Conservation (phyloP, 2,888 invertebrate species). For the Ceraclea dissimilis region DNA sequence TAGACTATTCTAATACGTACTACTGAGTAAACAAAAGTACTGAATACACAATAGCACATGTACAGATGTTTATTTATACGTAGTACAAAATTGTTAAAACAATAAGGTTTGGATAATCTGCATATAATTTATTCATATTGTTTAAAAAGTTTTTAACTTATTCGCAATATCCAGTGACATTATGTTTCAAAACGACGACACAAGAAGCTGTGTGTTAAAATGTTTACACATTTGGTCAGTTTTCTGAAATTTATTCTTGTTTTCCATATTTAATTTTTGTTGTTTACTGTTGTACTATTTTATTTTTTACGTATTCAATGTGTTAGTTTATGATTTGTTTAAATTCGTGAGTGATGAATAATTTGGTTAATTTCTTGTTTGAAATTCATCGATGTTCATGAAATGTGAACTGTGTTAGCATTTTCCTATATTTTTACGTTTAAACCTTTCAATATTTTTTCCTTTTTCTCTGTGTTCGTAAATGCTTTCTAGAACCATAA, state of each 20-base stretch:
- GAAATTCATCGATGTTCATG: too few relatives aligned
- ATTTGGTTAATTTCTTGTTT: too few relatives aligned
- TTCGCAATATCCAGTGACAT: background rate
- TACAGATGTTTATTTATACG: background rate
- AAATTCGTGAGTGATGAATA: too few relatives aligned
- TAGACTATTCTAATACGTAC: background rate
- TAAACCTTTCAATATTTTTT: too few relatives aligned
- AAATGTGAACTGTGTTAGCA: too few relatives aligned
- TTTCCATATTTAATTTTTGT: background rate
- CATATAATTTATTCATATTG: slow-evolving; percentile 5
- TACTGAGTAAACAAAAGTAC: background rate
- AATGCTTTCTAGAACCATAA: too few relatives aligned
- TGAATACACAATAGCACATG: background rate
- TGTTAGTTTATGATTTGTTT: too few relatives aligned
- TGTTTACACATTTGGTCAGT: slow-evolving; percentile 3
- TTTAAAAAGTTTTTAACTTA: background rate
- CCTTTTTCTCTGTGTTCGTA: too few relatives aligned
- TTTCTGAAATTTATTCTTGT: background rate
- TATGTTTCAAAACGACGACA: background rate
- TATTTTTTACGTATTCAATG: background rate
- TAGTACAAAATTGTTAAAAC: background rate
- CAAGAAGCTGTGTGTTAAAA: background rate
- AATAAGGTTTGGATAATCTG: background rate
- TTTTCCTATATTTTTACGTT: too few relatives aligned
- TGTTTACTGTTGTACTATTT: background rate